Conservation (phyloP, 2,113 vertebrate genomes). For the Vulpes ferrilata region DNA sequence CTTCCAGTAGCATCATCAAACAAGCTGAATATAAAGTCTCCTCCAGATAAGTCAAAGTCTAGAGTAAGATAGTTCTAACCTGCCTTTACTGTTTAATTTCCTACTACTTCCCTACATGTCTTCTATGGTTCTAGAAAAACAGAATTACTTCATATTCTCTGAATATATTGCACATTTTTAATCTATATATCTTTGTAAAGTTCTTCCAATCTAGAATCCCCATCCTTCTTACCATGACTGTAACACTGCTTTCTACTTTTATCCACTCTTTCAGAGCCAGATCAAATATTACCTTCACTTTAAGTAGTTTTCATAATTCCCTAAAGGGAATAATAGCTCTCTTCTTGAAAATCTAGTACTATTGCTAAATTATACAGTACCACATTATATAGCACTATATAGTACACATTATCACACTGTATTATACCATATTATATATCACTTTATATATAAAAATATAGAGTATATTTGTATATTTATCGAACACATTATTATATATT, state of each 20-base stretch:
- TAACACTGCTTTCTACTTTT: conserved; percentile 1
- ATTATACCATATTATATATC: background rate
- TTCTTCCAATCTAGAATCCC: background rate
- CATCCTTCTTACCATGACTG: background rate
- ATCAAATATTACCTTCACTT: background rate
- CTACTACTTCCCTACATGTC: background rate
- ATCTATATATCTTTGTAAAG: background rate
- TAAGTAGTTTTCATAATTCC: background rate
- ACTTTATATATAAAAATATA: background rate
- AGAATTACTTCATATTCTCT: background rate
- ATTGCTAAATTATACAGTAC: background rate
- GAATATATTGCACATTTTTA: background rate
- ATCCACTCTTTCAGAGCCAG: background rate
- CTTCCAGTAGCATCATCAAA: background rate
- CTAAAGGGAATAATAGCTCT: background rate
- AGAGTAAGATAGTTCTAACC: background rate
- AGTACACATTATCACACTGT: background rate
- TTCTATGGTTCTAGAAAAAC: background rate
- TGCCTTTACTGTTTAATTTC: background rate
- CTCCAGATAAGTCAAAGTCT: background rate
- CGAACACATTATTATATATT: background rate
- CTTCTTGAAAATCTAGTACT: conserved; percentile 4
- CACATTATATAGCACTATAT: background rate
- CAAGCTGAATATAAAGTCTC: background rate
- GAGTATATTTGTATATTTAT: too few relatives aligned